These are phyloP conservation scores for Bovichtus diacanthus DNA, from an alignment of 2,797 vertebrate species.

Conservation along the genomic window DNA sequence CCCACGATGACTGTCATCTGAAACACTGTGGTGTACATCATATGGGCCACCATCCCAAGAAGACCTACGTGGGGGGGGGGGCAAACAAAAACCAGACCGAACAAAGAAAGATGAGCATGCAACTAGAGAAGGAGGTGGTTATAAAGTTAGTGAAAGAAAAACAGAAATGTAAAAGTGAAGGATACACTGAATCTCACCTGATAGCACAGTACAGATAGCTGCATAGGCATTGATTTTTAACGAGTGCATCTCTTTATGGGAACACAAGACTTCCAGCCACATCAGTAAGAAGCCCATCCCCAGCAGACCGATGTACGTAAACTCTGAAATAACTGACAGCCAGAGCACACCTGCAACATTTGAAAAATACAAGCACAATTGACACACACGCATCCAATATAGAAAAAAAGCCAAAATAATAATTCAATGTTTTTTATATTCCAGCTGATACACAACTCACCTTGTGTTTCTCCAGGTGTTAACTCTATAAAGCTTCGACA, in stretches of 20 bases:
- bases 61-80: slow-evolving; percentile 73
- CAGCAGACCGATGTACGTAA: slow-evolving; percentile 88
- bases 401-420: background rate
- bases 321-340: slow-evolving; percentile 87
- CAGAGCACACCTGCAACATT: slow-evolving; percentile 83
- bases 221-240: slow-evolving; percentile 91
- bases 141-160: background rate
- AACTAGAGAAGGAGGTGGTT: background rate
- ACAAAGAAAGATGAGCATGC: background rate
- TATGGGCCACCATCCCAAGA: slow-evolving; percentile 89
- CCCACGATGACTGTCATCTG: slow-evolving; percentile 89
- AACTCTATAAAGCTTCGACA: slow-evolving; percentile 89
- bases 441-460: slow-evolving; percentile 58
- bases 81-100: background rate
- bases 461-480: slow-evolving; percentile 89
- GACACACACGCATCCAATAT: background rate
- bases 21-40: slow-evolving; percentile 90
- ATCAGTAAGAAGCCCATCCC: slow-evolving; percentile 90
- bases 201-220: slow-evolving; percentile 88
- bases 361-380: slow-evolving; percentile 1
- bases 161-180: background rate
- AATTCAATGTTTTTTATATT: background rate
- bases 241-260: slow-evolving; percentile 86
- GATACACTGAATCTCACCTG: slow-evolving; percentile 76
- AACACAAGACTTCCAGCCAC: slow-evolving; percentile 88